Conservation (phyloP, 2,888 invertebrate genomes). For the Diarsia dahlii region DNA sequence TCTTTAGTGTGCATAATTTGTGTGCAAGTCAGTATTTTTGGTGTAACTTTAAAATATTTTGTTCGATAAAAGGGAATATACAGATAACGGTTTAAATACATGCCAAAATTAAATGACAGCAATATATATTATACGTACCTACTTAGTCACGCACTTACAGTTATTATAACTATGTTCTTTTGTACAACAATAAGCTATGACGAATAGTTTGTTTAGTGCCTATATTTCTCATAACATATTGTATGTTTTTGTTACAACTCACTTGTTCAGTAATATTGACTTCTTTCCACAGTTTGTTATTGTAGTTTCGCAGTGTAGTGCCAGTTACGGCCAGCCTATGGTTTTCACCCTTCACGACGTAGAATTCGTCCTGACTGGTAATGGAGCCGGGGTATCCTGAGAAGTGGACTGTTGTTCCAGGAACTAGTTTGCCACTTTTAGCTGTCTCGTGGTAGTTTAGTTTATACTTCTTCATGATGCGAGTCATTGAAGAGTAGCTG, state of each 20-base stretch:
- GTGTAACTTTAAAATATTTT: too few species aligned
- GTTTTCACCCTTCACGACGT: slow-evolving; percentile 91
- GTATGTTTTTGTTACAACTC: slow-evolving; percentile 60
- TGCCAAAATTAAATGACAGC: slow-evolving; percentile 7
- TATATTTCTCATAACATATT: neutral
- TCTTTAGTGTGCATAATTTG: too few species aligned
- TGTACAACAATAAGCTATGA: neutral
- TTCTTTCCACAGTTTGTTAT: slow-evolving; percentile 92
- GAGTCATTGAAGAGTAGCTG: slow-evolving; percentile 95
- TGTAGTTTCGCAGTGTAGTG: slow-evolving; percentile 94
- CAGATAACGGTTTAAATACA: too few species aligned
- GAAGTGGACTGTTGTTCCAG: slow-evolving; percentile 93
- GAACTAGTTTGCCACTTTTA: slow-evolving; percentile 88
- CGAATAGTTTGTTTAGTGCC: slow-evolving; percentile 3
- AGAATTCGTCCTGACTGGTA: slow-evolving; percentile 96
- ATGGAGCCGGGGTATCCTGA: slow-evolving; percentile 96
- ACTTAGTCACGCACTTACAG: neutral
- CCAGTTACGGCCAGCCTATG: slow-evolving; percentile 93
- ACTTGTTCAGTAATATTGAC: slow-evolving; percentile 92
- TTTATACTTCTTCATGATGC: slow-evolving; percentile 96
- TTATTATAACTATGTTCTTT: neutral
- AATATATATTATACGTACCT: neutral
- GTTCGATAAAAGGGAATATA: too few species aligned
- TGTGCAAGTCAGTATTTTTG: too few species aligned
- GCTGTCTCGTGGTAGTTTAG: slow-evolving; percentile 93